These are phyloP conservation scores for Drosophila parabipectinata DNA, from an alignment of 1,140 invertebrate species.

Conservation along the genomic window DNA sequence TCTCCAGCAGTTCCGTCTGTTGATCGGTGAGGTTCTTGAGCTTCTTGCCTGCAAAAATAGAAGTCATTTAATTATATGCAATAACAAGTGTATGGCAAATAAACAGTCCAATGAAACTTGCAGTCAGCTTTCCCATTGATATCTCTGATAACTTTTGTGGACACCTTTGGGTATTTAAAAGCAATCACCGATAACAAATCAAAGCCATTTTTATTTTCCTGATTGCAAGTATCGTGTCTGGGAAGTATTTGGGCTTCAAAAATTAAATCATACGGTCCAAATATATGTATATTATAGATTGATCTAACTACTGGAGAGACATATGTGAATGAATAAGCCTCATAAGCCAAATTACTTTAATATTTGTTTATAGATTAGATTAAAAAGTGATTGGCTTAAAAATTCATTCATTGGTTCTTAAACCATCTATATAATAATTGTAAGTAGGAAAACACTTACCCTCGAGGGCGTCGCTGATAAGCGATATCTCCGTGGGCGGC, in stretches of 20 bases:
- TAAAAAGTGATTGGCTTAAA: too few relatives aligned
- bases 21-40: constrained; percentile 79
- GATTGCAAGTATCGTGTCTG: not conserved
- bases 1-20: constrained; percentile 75
- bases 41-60: constrained; percentile 67
- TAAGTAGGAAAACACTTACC: constrained; percentile 43
- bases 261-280: not conserved
- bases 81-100: not conserved
- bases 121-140: not conserved
- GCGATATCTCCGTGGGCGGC: constrained; percentile 63
- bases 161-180: constrained; percentile 1
- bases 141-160: not conserved
- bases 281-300: too few relatives aligned
- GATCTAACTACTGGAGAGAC: not conserved
- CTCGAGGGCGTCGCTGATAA: constrained; percentile 72
- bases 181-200: constrained; percentile 4
- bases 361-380: not conserved
- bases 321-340: not conserved
- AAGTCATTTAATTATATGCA: not conserved
- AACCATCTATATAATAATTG: not conserved
- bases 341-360: not conserved
- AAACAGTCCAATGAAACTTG: not conserved
- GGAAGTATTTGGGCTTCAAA: not conserved
- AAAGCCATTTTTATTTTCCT: not conserved
- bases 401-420: not conserved